Evolutionary conservation across 2,797 vertebrate species (phyloP), one percentile per base, ranked within the genome.

Genomic region (Enteromius mattozi): DNA sequence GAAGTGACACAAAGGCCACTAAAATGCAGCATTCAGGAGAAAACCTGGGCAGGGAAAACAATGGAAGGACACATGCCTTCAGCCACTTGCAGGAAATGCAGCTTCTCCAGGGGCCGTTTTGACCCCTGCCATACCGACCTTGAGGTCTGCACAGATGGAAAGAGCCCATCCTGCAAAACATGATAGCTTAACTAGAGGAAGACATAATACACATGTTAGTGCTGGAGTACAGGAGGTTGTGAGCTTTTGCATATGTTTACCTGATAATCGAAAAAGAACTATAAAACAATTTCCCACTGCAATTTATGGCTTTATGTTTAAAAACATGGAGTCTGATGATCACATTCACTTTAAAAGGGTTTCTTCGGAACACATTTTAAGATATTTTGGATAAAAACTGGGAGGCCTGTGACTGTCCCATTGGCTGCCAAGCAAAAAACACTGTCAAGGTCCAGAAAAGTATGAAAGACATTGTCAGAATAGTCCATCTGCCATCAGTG

Each of bases 1-100:
- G 70, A 78, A 87, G 83, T 70, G 61, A 71, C 63, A 83, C 76
- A 66, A 77, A 81, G 49, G 86, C 66, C 77, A 81, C 19, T 61
- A 21, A 35, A 37, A 63, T 16, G n/a, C 7, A 12, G 40, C 59
- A 37, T 63, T 21, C 24, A 69, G 72, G 37, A 76, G 63, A 87
- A 83, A 86, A 45, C 63, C 40, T 19, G n/a, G 19, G 19, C 47
- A 19, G 8, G 63, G 69, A 59, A 72, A 78, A 90, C 61, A 77
- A 89, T 82, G 65, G 71, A 59, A 74, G 80, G 85, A 86, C 83
- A 1, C 63, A 24, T 72, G 51, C 40, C 40, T 49, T 70, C 54
- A 72, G 72, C 35, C 49, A 56, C 59, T 80, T 59, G 47, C 70
- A 82, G 88, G 80, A 89, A 82, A 80, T 17, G 24, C 6, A 78